Conservation (phyloP, 2,113 vertebrate genomes). For the Sterna hirundo region DNA sequence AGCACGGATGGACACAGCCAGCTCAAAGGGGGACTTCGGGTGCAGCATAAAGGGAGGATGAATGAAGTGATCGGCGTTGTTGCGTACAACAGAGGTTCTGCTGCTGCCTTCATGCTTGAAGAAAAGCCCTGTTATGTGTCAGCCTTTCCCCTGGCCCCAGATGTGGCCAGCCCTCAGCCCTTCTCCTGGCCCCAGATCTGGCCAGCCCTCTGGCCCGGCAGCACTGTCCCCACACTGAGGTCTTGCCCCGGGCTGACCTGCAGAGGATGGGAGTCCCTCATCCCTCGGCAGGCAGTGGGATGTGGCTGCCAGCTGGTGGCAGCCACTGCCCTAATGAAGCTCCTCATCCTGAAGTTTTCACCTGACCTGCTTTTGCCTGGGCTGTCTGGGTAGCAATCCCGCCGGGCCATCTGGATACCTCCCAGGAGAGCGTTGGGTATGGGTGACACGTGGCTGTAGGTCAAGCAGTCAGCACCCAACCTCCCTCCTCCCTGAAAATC, state of each 20-base stretch:
- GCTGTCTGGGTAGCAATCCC: background rate
- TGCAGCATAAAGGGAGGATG: background rate
- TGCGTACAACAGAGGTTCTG: background rate
- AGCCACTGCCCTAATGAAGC: background rate
- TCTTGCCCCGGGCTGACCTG: fast-evolving
- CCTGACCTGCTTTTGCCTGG: background rate
- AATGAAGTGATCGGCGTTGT: background rate
- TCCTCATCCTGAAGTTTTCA: background rate
- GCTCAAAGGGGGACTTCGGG: background rate
- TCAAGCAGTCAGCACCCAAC: background rate
- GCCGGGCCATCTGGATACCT: background rate
- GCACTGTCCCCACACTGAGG: fast-evolving
- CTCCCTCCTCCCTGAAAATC: background rate
- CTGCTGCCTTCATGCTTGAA: background rate
- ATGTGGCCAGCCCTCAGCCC: too few species aligned
- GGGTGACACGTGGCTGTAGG: background rate
- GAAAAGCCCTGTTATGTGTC: background rate
- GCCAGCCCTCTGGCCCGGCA: too few species aligned
- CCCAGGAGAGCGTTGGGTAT: background rate
- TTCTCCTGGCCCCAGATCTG: background rate
- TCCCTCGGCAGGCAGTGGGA: fast-evolving
- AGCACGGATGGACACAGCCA: background rate
- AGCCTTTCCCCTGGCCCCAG: too few species aligned
- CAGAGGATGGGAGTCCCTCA: background rate
- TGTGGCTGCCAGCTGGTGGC: background rate